These are phyloP conservation scores for Actias luna DNA, from an alignment of 2,888 invertebrate genomes.

Conservation along the genomic window DNA sequence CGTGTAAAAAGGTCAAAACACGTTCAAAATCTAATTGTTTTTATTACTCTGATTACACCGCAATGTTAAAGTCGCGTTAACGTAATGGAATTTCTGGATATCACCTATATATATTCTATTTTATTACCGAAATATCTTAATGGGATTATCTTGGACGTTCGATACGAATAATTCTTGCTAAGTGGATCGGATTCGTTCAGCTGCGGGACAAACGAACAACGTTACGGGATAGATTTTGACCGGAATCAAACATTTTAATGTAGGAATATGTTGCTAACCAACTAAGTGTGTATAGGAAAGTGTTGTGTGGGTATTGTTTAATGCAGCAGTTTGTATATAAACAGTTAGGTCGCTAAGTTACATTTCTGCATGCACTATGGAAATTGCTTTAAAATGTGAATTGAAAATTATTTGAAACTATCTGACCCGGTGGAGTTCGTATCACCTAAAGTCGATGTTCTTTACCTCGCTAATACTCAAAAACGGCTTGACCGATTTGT, in stretches of 20 bases:
- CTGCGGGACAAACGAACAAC: not conserved
- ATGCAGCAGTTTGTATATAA: too few species aligned
- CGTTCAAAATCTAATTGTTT: slow-evolving; percentile 6
- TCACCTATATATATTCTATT: not conserved
- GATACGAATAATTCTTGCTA: not conserved
- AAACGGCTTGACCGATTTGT: too few species aligned
- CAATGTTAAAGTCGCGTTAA: slow-evolving; percentile 3
- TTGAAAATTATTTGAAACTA: too few species aligned
- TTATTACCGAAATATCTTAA: slow-evolving; percentile 9
- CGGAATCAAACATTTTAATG: not conserved
- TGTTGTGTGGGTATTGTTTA: too few species aligned
- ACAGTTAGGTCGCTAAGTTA: too few species aligned
- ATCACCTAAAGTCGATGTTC: too few species aligned
- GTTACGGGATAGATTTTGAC: not conserved
- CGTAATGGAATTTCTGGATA: slow-evolving; percentile 8
- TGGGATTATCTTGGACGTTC: slow-evolving; percentile 6
- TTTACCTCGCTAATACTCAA: too few species aligned
- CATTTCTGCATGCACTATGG: too few species aligned
- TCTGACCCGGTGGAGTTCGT: too few species aligned
- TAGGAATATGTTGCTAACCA: not conserved
- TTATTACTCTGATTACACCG: slow-evolving; percentile 8
- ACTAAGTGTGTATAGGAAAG: too few species aligned
- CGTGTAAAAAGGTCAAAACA: not conserved
- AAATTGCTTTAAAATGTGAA: too few species aligned
- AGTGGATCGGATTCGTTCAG: not conserved